Base-by-base conservation (phyloP, 2,888 invertebrate genomes). In the Ypsolopha scabrella region DNA sequence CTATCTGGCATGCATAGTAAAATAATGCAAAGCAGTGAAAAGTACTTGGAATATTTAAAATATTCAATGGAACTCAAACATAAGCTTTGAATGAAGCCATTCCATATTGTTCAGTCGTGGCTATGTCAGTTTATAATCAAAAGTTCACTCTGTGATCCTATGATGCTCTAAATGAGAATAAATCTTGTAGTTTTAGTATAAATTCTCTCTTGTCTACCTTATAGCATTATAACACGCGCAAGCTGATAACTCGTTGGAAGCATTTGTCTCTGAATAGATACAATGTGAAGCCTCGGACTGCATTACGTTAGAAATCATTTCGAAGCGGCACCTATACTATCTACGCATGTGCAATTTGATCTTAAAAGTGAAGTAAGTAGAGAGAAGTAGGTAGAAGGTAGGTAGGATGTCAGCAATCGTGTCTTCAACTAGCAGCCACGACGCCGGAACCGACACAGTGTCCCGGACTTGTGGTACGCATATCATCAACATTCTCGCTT, bases 281-380 rank as follows among this genome's bases (percentile, higher is more conserved):
- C 65, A 73, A 73, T 68, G 67, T 78, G 67, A 81, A 83, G 81
- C 83, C 75, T 76, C 80, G 76, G 65, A 71, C 72, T 76, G 82
- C 81, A 71, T 63, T 74, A 69, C 60, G 60, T 39, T 48, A 63
- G 63, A 72, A 72, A 72, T 67, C 67, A 62, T 72, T 70, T 80
- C 72, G 74, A 85, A 83, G 86, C 86, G 72, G 45, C 41, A 51
- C 51, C 51, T 76, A 71, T 73, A 67, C 72, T 63, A 72, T 72
- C 86, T 85, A 85, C 76, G 81, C 82, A 79, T 75, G 85, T 83
- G 86, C 86, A 82, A 75, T 76, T 72, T 79, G 73, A 78, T 79
- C 72, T 68, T 67, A 67, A 79, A 80, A 80, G 80, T 76, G 75
- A 77, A 77, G 70, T 41, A 80, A 80, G 75, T 71, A 77, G 75